Evolutionary conservation across 2,888 invertebrate genomes (phyloP), one percentile per base, ranked within the genome.

Genomic region (Quadroppia sp.): DNA sequence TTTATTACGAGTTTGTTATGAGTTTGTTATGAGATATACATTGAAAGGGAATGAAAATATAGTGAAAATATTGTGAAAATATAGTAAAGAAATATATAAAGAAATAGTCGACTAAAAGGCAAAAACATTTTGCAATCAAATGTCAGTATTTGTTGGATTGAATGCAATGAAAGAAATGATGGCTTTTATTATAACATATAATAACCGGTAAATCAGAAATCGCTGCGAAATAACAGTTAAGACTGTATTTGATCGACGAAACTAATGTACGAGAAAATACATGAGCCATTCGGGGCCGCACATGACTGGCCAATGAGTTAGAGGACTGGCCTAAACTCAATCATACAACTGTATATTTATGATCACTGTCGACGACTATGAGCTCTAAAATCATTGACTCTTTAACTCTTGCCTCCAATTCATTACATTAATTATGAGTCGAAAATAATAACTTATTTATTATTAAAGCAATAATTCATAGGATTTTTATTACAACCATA

Each of bases 201-300:
- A n/a, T n/a, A 32, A 61, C 61, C 61, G 32, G 32, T 61, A 61
- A 15, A 61, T 61, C 32, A 61, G 3, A 56, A n/a, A 7, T 56
- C 23, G 25, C 23, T 56, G 56, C 20, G 56, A 15, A 56, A 56
- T 56, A 56, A 56, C 25, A 25, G 56, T 56, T 45, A 11, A 11
- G 25, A 25, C 56, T 56, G 23, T 56, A 61, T 61, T 61, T 61
- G 32, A 30, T 32, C 32, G 61, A 32, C 61, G 9, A 61, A 61
- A 61, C 30, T 61, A 32, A 61, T 61, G 61, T 61, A 53, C 53
- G 53, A 13, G 6, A 53, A 53, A 53, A 53, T 53, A 53, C 53
- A 53, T 23, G 23, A 53, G 25, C 53, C 23, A 53, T 53, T 53
- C 6, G 53, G n/a, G 2, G 6, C 20, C 20, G 53, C 53, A 53